Base-by-base conservation (phyloP, 2,888 invertebrate species). In the Microctonus hyperodae region DNA sequence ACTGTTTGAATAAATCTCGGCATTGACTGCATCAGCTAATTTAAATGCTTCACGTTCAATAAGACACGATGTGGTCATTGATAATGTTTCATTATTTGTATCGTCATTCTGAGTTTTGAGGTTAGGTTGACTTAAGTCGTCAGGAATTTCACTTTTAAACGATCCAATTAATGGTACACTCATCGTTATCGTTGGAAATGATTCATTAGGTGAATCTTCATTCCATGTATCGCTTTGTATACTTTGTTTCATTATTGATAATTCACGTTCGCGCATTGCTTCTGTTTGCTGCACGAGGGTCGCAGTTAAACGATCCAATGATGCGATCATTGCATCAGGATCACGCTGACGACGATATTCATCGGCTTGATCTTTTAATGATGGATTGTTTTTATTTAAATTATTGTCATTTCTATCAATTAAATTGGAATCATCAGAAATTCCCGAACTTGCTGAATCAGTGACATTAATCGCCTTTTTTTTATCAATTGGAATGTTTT, bases 171-270 rank as follows among this genome's bases (percentile, higher is more conserved):
- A 85, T 0, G 92, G 93, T 0, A 90, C 90, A 37, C 92, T 91
- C 35, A 91, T 89, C 73, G 93, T 93, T 64, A 94, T 89, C 59
- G 92, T 93, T 0, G 94, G 94, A 81, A 93, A 93, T 0, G 93
- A 92, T 35, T 93, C 92, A 80, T 92, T 92, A 0, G 91, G 91
- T 0, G 91, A 90, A 80, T 92, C 91, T 64, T 94, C 93, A 77
- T 92, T 92, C 93, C 94, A 94, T 0, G 92, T 93, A 79, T 92
- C 92, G 20, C 87, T 86, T 0, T 80, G 70, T 25, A 78, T 74
- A 75, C 86, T 82, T 70, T 86, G 79, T 56, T 85, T 84, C 84
- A 85, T 82, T 11, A 79, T 69, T 11, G 72, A 72, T 0, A 78
- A 79, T 33, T 83, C 81, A 7, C 86, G 80, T 77, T 86, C 85